phyloP scores from a whole-genome alignment of 2,888 invertebrate species.

The Bombylius major region DNA sequence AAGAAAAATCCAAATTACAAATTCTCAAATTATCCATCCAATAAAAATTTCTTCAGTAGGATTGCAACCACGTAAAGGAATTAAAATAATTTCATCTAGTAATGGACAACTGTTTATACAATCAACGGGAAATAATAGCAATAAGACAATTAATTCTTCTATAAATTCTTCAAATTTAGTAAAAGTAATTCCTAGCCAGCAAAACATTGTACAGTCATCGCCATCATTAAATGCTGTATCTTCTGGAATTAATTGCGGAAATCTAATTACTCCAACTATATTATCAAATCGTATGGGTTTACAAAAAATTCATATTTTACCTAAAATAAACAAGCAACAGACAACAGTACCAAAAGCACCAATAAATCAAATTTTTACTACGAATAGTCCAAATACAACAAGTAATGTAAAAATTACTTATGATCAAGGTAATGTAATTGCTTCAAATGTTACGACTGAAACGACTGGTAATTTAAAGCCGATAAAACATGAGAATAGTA shows the following conservation, averaged over 20 bases:
- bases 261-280: slow-evolving; percentile 1
- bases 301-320: slow-evolving; percentile 28
- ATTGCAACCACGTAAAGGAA: slow-evolving; percentile 24
- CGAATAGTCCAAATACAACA: too few species aligned
- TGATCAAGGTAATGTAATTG: too few species aligned
- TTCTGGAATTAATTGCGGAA: not conserved
- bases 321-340: not conserved
- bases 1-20: slow-evolving; percentile 19
- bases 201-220: slow-evolving; percentile 1
- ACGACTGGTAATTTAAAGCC: too few species aligned
- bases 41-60: slow-evolving; percentile 22
- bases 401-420: too few species aligned
- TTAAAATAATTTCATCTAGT: slow-evolving; percentile 31
- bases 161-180: too few species aligned
- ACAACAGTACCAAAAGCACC: not conserved
- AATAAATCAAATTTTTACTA: not conserved
- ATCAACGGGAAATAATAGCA: not conserved
- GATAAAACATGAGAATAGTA: too few species aligned
- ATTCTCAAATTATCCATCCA: slow-evolving; percentile 17
- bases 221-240: slow-evolving; percentile 7
- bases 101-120: slow-evolving; percentile 34
- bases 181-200: too few species aligned
- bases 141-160: too few species aligned
- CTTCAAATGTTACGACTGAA: too few species aligned
- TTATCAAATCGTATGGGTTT: slow-evolving; percentile 26